phyloP scores from a whole-genome alignment of 2,888 invertebrate species.

The Maniola hyperantus region DNA sequence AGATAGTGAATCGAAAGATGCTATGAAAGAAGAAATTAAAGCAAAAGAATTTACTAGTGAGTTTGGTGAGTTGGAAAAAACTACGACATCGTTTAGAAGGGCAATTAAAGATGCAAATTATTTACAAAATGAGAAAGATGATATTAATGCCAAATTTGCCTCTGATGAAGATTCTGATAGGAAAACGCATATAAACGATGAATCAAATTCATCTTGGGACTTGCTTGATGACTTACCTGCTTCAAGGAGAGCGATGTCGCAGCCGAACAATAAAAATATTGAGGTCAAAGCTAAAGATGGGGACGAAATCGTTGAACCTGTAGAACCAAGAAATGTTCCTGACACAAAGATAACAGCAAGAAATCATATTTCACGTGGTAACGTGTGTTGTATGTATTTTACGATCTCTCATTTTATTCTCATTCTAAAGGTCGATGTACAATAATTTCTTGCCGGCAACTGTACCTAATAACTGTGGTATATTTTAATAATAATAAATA shows the following conservation, averaged over 20 bases:
- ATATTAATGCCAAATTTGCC: not conserved
- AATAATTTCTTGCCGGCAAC: too few relatives aligned
- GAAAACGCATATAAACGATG: constrained; percentile 20
- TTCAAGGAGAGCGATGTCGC: constrained; percentile 22
- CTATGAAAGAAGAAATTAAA: constrained; percentile 16
- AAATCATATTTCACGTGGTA: not conserved
- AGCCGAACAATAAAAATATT: not conserved
- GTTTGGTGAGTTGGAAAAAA: not conserved
- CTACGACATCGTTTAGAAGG: not conserved
- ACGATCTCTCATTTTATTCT: not conserved
- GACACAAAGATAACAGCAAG: not conserved
- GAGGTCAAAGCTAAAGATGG: not conserved
- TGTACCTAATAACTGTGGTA: too few relatives aligned
- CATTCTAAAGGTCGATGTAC: too few relatives aligned
- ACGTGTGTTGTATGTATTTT: not conserved
- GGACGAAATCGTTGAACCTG: not conserved
- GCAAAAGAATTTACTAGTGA: not conserved
- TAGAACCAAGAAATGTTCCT: not conserved
- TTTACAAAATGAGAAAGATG: constrained; percentile 20
- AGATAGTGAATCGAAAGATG: constrained; percentile 2
- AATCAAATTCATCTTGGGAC: constrained; percentile 22
- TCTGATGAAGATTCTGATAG: not conserved
- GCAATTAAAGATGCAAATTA: constrained; percentile 7
- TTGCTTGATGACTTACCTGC: constrained; percentile 22
- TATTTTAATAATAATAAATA: not conserved